Evolutionary conservation across 2,113 vertebrate genomes (phyloP), one percentile per base, ranked within the genome.

Genomic region (Myiozetetes cayanensis): DNA sequence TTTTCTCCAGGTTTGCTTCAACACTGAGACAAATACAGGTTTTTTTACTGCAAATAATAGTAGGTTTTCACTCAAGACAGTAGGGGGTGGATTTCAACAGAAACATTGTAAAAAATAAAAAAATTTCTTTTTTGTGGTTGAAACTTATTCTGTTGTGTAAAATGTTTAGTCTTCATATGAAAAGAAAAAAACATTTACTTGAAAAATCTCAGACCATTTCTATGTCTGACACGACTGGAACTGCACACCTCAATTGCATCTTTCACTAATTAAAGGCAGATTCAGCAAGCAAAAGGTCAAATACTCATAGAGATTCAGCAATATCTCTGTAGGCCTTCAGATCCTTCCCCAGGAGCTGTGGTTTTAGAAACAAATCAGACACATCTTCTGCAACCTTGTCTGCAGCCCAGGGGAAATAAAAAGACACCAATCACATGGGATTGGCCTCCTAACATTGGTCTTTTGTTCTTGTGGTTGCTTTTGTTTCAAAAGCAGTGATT

Each of bases 1-100:
- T 17, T 22, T 67, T 19, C 25, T 78, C 20, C 37, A 74, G 7
- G 9, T 70, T 93, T 84, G 6, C 24, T 62, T 85, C 46, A 71
- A 53, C 56, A 53, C 37, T 58, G 41, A 81, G 90, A 14, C 13
- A 87, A 77, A 66, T 44, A 44, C 0, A 0, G 2, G 0, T 0
- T 6, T 89, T 89, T 80, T 52, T 8, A 70, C 17, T 81, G 50
- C 39, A 85, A 87, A 33, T 52, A 84, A 70, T 18, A 61, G 9
- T 10, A 61, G 16, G 7, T 22, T 74, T 89, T 74, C 28, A 41
- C 80, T 81, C 30, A 70, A 73, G 49, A 49, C 39, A 23, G 39
- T 31, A 6, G 9, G 14, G 4, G 4, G 10, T 12, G 27, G 10
- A 56, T 79, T 84, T 80, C 43, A 74, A 74, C 15, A 74, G 9